Base-by-base conservation (phyloP, 1,140 invertebrate species). In the Vanessa tameamea region DNA sequence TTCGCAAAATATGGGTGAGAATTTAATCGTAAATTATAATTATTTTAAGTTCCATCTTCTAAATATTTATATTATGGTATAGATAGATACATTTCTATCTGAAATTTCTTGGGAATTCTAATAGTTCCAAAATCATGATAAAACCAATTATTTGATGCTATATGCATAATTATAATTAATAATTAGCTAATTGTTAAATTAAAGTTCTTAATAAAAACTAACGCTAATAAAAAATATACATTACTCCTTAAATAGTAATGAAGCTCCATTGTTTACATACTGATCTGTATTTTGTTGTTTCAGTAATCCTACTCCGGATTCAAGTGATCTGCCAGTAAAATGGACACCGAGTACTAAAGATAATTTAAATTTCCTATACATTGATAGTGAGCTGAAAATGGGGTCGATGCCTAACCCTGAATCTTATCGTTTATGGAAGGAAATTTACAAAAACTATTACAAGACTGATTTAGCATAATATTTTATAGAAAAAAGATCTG, bases 1-100 rank as follows among this genome's bases (percentile, higher is more conserved):
- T 92, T 92, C 76, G 90, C 90, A 4, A 92, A 91, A 81, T 88
- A 87, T 77, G 85, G 89, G 90, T 91, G 80, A 26, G 87, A 81
- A 3, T 20, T 57, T 6, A 31, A 31, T 31, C 26, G 26, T 31
- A 31, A 31, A 31, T 31, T 31, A 6, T 4, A 31, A 6, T 31
- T 1, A 4, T 4, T 6, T 31, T 6, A 4, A 31, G 26, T 31
- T 31, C 26, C 6, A 31, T 31, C 26, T 31, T 31, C 3, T 31
- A 4, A 3, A 31, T 31, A 31, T 1, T 4, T 4, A 31, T 31
- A 6, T 31, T 31, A 31, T 3, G 26, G 26, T 6, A 6, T 1
- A 31, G 26, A 31, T 31, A 6, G 26, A 31, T 6, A 31, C 26
- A 31, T 31, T 31, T 31, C 26, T 31, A 6, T 31, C 26, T 31